Evolutionary conservation across 2,113 vertebrate species (phyloP).

Genomic region (Pantherophis guttatus): DNA sequence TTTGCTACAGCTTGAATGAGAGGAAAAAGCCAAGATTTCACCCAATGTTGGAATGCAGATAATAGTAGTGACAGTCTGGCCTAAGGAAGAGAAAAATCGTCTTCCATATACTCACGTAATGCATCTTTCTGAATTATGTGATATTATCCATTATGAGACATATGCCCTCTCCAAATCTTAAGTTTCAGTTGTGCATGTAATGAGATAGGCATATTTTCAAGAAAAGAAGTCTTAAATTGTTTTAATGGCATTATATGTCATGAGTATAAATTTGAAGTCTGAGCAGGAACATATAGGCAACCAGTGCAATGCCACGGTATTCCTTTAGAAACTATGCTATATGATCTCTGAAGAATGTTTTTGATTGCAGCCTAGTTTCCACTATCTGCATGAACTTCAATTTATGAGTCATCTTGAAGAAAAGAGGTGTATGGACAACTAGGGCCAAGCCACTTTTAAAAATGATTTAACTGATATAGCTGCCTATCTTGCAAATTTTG

Average conservation of each 20-base stretch:
- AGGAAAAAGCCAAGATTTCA: background rate
- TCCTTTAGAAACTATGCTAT: background rate
- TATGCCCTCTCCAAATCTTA: background rate
- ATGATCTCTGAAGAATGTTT: background rate
- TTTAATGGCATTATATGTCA: background rate
- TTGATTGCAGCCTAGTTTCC: background rate
- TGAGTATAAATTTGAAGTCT: background rate
- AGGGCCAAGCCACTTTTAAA: background rate
- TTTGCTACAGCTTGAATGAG: background rate
- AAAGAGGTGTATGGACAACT: background rate
- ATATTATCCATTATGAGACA: background rate
- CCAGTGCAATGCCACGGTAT: background rate
- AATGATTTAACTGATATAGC: background rate
- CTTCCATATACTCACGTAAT: background rate
- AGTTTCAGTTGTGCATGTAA: background rate
- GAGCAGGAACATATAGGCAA: background rate
- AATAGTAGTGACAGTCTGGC: background rate
- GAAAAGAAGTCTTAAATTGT: background rate
- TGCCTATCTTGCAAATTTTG: background rate
- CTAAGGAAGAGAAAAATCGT: background rate
- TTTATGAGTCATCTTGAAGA: background rate
- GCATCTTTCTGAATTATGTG: background rate
- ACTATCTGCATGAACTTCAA: background rate
- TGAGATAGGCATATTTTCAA: background rate
- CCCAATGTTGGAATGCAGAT: background rate